Evolutionary conservation across 2,888 invertebrate species (phyloP).

Genomic region (Xanthia togata): DNA sequence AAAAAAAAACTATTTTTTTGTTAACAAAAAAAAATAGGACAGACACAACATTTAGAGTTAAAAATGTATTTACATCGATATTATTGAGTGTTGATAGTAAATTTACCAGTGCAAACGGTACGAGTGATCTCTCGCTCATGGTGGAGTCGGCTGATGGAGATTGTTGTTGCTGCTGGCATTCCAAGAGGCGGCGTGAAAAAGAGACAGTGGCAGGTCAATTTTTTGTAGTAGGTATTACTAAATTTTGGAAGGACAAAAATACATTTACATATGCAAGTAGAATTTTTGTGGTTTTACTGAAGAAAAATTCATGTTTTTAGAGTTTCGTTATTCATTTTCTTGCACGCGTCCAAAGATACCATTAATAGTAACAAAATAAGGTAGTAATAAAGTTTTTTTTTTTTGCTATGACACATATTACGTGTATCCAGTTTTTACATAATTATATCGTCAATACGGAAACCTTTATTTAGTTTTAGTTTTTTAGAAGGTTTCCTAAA

Average conservation of each 20-base stretch:
- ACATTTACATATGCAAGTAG: background rate
- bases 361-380: background rate
- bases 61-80: slow-evolving; percentile 86
- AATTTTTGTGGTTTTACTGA: too few species aligned
- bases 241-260: background rate
- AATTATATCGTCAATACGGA: background rate
- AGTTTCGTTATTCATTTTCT: background rate
- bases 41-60: slow-evolving; percentile 68
- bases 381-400: background rate
- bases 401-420: background rate
- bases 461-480: background rate
- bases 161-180: slow-evolving; percentile 86
- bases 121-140: slow-evolving; percentile 89
- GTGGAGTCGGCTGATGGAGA: slow-evolving; percentile 89
- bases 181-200: slow-evolving; percentile 79
- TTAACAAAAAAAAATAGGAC: slow-evolving; percentile 43
- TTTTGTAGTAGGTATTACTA: slow-evolving; percentile 9
- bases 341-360: background rate
- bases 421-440: background rate
- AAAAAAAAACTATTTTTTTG: slow-evolving; percentile 18
- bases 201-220: slow-evolving; percentile 64
- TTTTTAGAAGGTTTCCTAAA: background rate
- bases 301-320: background rate
- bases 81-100: slow-evolving; percentile 86
- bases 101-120: slow-evolving; percentile 90